Base-by-base conservation (phyloP, 2,888 invertebrate genomes). In the Tipula vernalis region DNA sequence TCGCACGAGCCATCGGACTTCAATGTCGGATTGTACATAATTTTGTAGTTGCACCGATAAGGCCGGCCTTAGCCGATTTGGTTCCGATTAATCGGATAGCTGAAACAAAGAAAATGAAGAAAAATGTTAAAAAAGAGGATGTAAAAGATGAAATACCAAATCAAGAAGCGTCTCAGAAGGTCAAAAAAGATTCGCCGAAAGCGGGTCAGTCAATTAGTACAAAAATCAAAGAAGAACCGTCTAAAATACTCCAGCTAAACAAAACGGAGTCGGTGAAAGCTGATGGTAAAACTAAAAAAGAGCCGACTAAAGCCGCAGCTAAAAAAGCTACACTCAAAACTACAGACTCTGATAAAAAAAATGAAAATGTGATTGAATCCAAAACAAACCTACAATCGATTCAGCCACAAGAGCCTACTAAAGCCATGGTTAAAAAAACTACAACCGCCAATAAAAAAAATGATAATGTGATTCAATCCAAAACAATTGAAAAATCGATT, bases 21-120 rank as follows among this genome's bases (percentile, higher is more conserved):
- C 95, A 96, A 89, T 95, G 95, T 89, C 93, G 98, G 86, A 91
- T 98, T 44, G 94, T 98, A 88, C 92, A 96, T 86, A 97, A 97
- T 88, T 93, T 98, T 89, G 95, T 95, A 89, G 95, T 97, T 2
- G 92, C 96, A 87, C 94, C 96, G 0, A 90, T 97, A 87, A 95
- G 95, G 90, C 95, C 96, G 41, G 93, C 93, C 4, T 91, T 91
- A 87, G 93, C 93, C 86, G 95, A 95, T 89, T 91, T 96, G 86
- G 93, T 93, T 90, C 93, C 94, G 8, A 90, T 95, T 71, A 93
- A 94, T 87, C 92, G 89, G 13, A 28, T 28, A 2, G 28, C 71
- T 18, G 28, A 18, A 28, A 28, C 71, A 71, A 71, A 28, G 12
- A 91, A 90, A 86, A 85, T 36, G n/a, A 5, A 89, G 36, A 87